Base-by-base conservation (phyloP, 2,113 vertebrate species). In the Pelecanus crispus region DNA sequence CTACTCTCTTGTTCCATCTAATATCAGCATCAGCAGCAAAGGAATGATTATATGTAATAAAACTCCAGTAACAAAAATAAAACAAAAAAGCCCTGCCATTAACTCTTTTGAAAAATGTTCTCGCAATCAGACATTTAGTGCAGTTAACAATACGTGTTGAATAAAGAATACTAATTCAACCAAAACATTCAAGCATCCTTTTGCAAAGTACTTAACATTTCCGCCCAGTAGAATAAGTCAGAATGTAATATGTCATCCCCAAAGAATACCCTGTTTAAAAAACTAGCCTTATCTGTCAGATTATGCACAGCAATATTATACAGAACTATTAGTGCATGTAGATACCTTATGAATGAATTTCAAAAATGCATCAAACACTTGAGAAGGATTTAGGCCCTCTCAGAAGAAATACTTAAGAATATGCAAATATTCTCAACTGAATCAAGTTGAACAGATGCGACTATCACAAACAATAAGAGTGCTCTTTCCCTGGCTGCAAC, bases 331-430 rank as follows among this genome's bases (percentile, higher is more conserved):
- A 99, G 98, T 98, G 98, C 99, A 99, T 99, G 98, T 98, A 99
- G 98, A 99, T 99, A 98, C 98, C 98, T 99, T 98, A 98, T 98
- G 98, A 99, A 99, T 99, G 98, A 99, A 99, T 99, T 99, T 99
- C 96, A 98, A 99, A 98, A 98, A 99, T 98, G 98, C 98, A 98
- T 98, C 98, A 98, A 99, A 98, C 98, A 99, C 99, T 99, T 98
- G 98, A 99, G 98, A 97, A 98, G 98, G 98, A 99, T 99, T 99
- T 99, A 98, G 97, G 97, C 86, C 96, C 97, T 98, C 98, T 98
- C 97, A 98, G 98, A 99, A 99, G 98, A 98, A 99, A 99, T 99
- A 99, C 98, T 99, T 99, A 99, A 98, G 98, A 98, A 99, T 99
- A 99, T 99, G 99, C 99, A 99, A 99, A 99, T 99, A 98, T 90